These are phyloP conservation scores for Sphaeridia pumilis DNA, from an alignment of 2,888 invertebrate species.

Conservation along the genomic window DNA sequence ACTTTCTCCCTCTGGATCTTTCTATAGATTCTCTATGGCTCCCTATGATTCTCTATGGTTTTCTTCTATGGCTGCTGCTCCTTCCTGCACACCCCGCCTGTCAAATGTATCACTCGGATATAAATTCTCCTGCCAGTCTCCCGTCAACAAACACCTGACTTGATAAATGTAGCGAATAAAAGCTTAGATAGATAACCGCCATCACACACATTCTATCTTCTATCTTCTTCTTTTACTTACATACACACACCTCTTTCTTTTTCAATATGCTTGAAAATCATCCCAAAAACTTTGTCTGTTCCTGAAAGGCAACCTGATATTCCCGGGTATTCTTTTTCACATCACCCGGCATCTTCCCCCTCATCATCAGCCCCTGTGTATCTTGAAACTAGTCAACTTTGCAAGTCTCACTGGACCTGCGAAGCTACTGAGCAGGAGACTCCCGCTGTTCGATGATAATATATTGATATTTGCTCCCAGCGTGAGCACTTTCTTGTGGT, in stretches of 20 bases:
- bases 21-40: too few species aligned
- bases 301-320: neutral
- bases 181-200: too few species aligned
- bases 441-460: neutral
- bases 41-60: too few species aligned
- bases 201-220: too few species aligned
- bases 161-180: conserved; percentile 1
- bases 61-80: too few species aligned
- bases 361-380: neutral
- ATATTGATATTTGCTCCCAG: neutral
- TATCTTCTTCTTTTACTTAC: too few species aligned
- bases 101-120: neutral
- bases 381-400: neutral
- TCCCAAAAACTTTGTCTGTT: neutral
- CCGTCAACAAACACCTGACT: conserved; percentile 3
- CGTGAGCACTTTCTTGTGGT: neutral
- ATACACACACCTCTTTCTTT: too few species aligned
- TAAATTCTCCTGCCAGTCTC: neutral
- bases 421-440: too few species aligned
- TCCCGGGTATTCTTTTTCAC: neutral
- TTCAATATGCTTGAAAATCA: neutral
- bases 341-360: neutral
- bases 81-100: too few species aligned
- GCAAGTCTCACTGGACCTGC: too few species aligned
- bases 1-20: too few species aligned